These are phyloP conservation scores for Subacronicta megacephala DNA, from an alignment of 2,888 invertebrate genomes.

Conservation along the genomic window DNA sequence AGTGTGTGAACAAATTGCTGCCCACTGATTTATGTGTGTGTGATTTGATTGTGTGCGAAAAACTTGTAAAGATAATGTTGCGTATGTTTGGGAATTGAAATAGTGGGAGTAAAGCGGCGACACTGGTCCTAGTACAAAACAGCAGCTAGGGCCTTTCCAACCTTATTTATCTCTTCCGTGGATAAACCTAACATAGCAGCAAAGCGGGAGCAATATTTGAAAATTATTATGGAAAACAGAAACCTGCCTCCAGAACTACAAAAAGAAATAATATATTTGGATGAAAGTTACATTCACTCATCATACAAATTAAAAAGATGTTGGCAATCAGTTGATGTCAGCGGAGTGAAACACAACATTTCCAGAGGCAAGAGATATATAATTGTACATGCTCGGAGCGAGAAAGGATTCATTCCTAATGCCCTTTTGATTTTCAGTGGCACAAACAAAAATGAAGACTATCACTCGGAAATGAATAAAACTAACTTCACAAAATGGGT, in stretches of 20 bases:
- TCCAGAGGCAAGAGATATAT: slow-evolving; percentile 46
- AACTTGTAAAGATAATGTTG: no score
- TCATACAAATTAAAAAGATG: slow-evolving; percentile 48
- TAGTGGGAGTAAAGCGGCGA: no score
- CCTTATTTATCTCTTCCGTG: no score
- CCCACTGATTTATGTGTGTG: no score
- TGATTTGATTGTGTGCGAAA: no score
- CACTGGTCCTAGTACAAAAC: no score
- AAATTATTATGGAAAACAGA: slow-evolving; percentile 35
- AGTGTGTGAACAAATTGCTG: no score
- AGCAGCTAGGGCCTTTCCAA: no score
- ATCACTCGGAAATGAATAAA: slow-evolving; percentile 52
- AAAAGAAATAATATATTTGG: slow-evolving; percentile 55
- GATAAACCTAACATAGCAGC: slow-evolving; percentile 11
- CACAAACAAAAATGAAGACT: slow-evolving; percentile 20
- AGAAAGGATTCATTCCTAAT: slow-evolving; percentile 52
- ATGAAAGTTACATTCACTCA: slow-evolving; percentile 56
- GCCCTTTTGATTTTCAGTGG: slow-evolving; percentile 42
- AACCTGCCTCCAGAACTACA: slow-evolving; percentile 40
- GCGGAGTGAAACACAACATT: slow-evolving; percentile 26
- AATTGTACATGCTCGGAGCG: slow-evolving; percentile 49
- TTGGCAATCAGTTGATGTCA: slow-evolving; percentile 41
- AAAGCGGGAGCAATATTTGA: slow-evolving; percentile 40
- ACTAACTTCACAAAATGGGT: slow-evolving; percentile 51
- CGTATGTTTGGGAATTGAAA: no score